Base-by-base conservation (phyloP, 2,113 vertebrate species). In the Atractosteus spatula region DNA sequence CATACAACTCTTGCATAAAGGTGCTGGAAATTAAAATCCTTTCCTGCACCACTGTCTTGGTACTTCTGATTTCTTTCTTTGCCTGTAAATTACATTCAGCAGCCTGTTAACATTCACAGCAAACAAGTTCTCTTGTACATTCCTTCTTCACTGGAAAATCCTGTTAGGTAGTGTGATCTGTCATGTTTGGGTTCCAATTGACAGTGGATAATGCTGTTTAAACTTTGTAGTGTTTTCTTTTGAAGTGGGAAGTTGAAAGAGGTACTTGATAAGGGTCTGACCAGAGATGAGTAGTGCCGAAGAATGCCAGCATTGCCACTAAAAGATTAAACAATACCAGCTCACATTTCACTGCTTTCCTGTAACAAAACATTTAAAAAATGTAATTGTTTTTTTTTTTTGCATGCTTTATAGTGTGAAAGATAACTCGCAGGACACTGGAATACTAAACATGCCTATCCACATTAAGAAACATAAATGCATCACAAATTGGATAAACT, bases 201-300 rank as follows among this genome's bases (percentile, higher is more conserved):
- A 61, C 43, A 55, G 8, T 11, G 3, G 17, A 7, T 17, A 17
- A 55, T 55, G 47, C 66, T 12, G 8, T n/a, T 17, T 71, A 14
- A 59, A 13, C 7, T 47, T 45, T 17, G n/a, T 3, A 12, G 0
- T 14, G 47, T 42, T 59, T 29, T 7, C 54, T 62, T 61, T 47
- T 62, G 14, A 62, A 12, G 69, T 62, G 7, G 29, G 5, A 2
- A 71, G 57, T 62, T 47, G 43, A 71, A 71, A n/a, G 69, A 29
- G 41, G 29, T 12, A 29, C 29, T 55, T 57, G 17, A 69, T 17
- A 51, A 17, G 45, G 42, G 42, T 57, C 17, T 47, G 57, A n/a
- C 11, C 14, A 12, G 16, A 8, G 66, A 41, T 68, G 64, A 12
- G 41, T 8, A 3, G 41, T 29, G 45, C 51, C 1, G 66, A 55